phyloP scores from a whole-genome alignment of 2,888 invertebrate species.

The Synergus laeviventris region DNA sequence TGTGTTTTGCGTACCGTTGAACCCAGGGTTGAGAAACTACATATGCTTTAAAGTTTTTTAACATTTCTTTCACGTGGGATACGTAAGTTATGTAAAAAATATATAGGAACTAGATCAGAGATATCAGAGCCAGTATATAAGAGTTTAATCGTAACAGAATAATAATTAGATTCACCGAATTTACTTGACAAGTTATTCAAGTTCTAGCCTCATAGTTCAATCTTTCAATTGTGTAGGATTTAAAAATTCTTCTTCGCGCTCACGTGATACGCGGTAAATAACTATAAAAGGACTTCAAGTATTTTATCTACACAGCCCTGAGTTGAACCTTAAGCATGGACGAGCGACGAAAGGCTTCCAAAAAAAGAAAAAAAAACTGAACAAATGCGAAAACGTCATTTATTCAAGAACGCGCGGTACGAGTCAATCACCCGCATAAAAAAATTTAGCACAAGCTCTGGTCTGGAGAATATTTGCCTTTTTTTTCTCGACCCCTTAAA shows the following conservation, averaged over 20 bases:
- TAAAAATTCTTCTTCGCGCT: neutral
- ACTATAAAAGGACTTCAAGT: neutral
- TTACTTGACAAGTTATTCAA: too few relatives aligned
- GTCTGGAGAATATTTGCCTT: neutral
- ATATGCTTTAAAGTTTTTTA: neutral
- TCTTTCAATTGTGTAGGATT: neutral
- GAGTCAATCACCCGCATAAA: neutral
- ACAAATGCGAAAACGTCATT: conserved; percentile 4
- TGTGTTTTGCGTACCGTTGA: conserved; percentile 64
- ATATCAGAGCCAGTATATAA: too few relatives aligned
- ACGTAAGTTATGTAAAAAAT: neutral
- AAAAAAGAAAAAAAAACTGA: conserved; percentile 21
- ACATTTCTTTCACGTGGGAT: neutral
- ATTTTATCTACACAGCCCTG: conserved; percentile 42
- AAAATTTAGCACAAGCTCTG: neutral
- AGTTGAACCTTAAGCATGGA: conserved; percentile 6
- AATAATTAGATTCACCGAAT: too few relatives aligned
- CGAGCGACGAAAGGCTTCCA: neutral
- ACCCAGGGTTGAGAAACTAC: conserved; percentile 55
- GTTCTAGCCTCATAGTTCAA: too few relatives aligned
- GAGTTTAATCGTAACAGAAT: too few relatives aligned
- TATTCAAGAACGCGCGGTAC: neutral
- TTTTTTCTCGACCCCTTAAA: neutral
- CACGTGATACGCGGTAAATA: neutral
- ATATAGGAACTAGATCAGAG: too few relatives aligned